These are phyloP conservation scores for Trididemnum clinides DNA, from an alignment of 23 tunicate species.

Conservation along the genomic window DNA sequence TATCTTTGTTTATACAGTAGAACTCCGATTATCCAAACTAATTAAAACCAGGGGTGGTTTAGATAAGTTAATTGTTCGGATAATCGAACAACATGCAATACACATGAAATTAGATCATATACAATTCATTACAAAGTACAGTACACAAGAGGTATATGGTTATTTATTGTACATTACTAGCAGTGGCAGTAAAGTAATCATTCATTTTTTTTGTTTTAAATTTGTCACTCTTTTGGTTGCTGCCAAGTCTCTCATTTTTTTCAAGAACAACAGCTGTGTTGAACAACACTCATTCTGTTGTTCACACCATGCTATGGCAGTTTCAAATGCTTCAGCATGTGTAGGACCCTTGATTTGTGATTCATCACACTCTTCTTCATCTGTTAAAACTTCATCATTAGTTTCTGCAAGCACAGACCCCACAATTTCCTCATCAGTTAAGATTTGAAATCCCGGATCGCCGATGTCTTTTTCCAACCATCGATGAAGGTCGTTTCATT, in stretches of 20 bases:
- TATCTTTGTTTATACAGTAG: no score
- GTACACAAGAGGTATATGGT: neutral
- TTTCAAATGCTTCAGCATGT: constrained; percentile 27
- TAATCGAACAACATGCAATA: constrained; percentile 26
- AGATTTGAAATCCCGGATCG: constrained; percentile 23
- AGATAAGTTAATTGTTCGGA: constrained; percentile 6
- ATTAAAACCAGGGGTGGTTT: constrained; percentile 31
- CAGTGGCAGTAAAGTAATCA: constrained; percentile 29
- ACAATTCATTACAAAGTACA: constrained; percentile 15
- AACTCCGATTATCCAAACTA: constrained; percentile 24
- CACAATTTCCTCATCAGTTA: constrained; percentile 27
- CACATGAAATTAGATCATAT: constrained; percentile 10
- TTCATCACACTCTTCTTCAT: constrained; percentile 32
- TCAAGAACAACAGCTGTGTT: constrained; percentile 24
- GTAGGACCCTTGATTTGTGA: constrained; percentile 25
- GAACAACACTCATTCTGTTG: constrained; percentile 31
- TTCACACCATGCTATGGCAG: constrained; percentile 35
- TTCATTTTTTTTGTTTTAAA: constrained; percentile 14
- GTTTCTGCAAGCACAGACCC: constrained; percentile 29
- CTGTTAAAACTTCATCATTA: constrained; percentile 22
- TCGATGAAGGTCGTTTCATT: constrained; percentile 25
- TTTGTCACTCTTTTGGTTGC: neutral
- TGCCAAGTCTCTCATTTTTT: constrained; percentile 25
- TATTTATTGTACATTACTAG: constrained; percentile 22
- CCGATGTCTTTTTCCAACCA: constrained; percentile 30